Conservation (phyloP, 37 sponge, comb jelly and placozoan genomes). For the Oopsacas minuta region DNA sequence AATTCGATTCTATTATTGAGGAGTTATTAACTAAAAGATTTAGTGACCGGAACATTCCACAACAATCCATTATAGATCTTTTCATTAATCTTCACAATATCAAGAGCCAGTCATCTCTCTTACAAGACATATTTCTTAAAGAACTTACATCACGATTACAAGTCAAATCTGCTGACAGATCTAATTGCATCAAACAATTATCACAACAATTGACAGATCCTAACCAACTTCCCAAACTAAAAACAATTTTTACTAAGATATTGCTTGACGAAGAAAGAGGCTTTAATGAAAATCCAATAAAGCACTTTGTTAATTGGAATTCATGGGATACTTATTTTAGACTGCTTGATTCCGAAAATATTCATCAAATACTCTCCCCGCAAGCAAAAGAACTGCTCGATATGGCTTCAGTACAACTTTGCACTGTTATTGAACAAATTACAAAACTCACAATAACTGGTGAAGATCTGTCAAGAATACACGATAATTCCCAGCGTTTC, state of each 20-base stretch:
- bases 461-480: background rate
- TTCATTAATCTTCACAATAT: background rate
- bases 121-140: background rate
- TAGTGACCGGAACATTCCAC: background rate
- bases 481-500: background rate
- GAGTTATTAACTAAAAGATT: background rate
- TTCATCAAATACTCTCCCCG: background rate
- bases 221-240: background rate
- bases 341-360: background rate
- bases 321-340: slow-evolving; percentile 2
- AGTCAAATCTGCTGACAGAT: background rate
- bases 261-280: background rate
- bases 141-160: background rate
- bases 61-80: background rate
- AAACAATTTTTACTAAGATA: background rate
- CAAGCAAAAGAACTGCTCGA: background rate
- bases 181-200: background rate
- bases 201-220: background rate
- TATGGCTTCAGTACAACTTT: background rate
- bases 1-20: background rate
- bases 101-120: background rate
- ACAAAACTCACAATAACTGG: background rate
- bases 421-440: background rate
- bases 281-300: background rate
- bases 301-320: background rate